These are phyloP conservation scores for Eilema caniola DNA, from an alignment of 2,888 invertebrate genomes.

Conservation along the genomic window DNA sequence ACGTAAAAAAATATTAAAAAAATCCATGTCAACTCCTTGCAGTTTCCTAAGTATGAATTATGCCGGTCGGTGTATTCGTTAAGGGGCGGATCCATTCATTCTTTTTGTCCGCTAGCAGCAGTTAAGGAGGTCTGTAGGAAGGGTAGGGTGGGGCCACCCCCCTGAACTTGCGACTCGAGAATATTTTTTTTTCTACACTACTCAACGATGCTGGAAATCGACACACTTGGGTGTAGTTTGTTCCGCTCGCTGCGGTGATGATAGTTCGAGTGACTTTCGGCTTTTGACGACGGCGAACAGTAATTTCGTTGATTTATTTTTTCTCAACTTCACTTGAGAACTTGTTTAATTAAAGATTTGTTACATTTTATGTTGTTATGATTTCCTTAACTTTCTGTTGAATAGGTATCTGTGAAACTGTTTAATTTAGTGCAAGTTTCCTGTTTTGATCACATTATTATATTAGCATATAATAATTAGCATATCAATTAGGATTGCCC, in stretches of 20 bases:
- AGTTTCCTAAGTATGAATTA: constrained; percentile 86
- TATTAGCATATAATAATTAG: too few species aligned
- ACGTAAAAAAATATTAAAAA: constrained; percentile 61
- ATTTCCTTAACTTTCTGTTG: not conserved
- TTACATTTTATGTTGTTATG: constrained; percentile 1
- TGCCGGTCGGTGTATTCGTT: constrained; percentile 87
- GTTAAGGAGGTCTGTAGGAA: constrained; percentile 83
- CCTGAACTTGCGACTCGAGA: constrained; percentile 84
- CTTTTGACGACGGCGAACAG: constrained; percentile 64
- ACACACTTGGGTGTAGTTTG: constrained; percentile 85
- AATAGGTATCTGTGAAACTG: not conserved
- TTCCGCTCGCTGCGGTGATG: constrained; percentile 77
- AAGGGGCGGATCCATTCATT: constrained; percentile 87
- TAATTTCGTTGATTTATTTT: constrained; percentile 63
- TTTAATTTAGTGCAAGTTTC: not conserved
- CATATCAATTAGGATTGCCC: too few species aligned
- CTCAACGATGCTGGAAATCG: constrained; percentile 84
- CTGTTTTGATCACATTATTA: not conserved
- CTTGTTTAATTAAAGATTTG: constrained; percentile 34
- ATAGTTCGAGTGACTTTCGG: constrained; percentile 83
- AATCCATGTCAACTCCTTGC: constrained; percentile 83
- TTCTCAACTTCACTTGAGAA: constrained; percentile 40
- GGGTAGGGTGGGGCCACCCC: constrained; percentile 55
- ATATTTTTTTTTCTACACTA: constrained; percentile 84
- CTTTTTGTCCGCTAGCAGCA: constrained; percentile 85